These are phyloP conservation scores for Ptiloglossa arizonensis DNA, from an alignment of 1,140 invertebrate genomes.

Conservation along the genomic window DNA sequence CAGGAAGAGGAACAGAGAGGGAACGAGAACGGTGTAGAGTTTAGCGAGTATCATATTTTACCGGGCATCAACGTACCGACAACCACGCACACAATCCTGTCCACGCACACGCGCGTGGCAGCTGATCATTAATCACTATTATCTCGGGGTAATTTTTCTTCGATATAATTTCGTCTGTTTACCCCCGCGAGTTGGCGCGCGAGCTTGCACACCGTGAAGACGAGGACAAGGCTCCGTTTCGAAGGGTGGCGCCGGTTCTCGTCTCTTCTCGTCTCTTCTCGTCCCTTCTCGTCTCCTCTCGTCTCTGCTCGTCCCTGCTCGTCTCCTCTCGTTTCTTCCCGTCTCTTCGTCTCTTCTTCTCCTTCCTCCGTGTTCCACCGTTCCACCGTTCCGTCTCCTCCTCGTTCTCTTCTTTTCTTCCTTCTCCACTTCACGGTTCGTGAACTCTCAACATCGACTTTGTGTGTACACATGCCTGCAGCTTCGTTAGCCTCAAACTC, in stretches of 20 bases:
- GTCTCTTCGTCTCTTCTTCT: no score
- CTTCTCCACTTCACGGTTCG: conserved; percentile 54
- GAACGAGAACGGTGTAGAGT: conserved; percentile 59
- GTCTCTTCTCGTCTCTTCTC: conserved; percentile 23
- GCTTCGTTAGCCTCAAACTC: conserved; percentile 61
- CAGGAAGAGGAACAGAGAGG: conserved; percentile 10
- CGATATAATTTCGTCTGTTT: conserved; percentile 79
- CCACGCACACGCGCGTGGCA: conserved; percentile 57
- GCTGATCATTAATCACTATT: conserved; percentile 78
- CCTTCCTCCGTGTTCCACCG: no score
- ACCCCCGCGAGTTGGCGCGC: conserved; percentile 72
- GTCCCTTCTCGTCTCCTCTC: background rate
- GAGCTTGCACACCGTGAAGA: conserved; percentile 62
- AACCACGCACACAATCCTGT: conserved; percentile 46
- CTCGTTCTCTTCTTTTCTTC: background rate
- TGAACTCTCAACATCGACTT: conserved; percentile 64
- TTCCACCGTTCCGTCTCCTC: background rate
- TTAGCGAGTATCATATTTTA: conserved; percentile 74
- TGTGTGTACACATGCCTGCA: conserved; percentile 62
- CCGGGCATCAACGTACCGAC: conserved; percentile 62
- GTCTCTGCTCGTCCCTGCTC: no score
- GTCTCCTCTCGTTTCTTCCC: conserved; percentile 24
- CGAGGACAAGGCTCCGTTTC: conserved; percentile 57
- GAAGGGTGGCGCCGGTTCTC: conserved; percentile 60
- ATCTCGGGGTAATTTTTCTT: conserved; percentile 79